Evolutionary conservation across 2,797 vertebrate species (phyloP), one percentile per base, ranked within the genome.

Genomic region (Ispidina picta): DNA sequence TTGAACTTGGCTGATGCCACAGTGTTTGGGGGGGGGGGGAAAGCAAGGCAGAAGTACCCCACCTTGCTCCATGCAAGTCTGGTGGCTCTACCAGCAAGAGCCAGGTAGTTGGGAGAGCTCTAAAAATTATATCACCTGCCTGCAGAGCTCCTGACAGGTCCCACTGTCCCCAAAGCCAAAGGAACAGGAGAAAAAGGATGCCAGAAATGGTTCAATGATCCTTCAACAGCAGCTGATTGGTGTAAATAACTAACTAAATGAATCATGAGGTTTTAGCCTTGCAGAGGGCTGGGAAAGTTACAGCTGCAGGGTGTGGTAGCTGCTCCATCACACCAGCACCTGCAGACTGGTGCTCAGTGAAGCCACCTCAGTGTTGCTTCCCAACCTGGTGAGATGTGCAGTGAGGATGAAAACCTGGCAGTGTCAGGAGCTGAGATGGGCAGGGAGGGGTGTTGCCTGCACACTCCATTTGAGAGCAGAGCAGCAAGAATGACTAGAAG

Each of bases 301-400:
- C 1, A 13, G 49, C 35, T 39, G 28, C 0, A 5, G 74, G 35
- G 39, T 44, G 43, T 9, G 20, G 18, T 26, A 52, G 4, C 25
- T 46, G 28, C 21, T 21, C 62, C 51, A 10, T 33, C 37, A 4
- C 29, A 58, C 31, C 4, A 0, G 37, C 20, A 58, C 20, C 39
- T 12, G 2, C 43, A 58, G 51, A 69, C 28, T 3, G 0, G 39
- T 20, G 46, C 33, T 58, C 7, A 1, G 16, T 8, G 20, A 68
- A 69, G 49, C 17, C 9, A 0, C 21, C n/a, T 39, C 2, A 0
- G 41, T 28, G n/a, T 17, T 21, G 6, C 65, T 55, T n/a, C 71
- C n/a, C 15, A 0, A 3, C 9, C 26, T 3, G 3, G n/a, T 9
- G 37, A 33, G 41, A 37, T n/a, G 37, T 6, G 23, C 1, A 2